Evolutionary conservation across 2,113 vertebrate genomes (phyloP).

Genomic region (Bostrychus sinensis): DNA sequence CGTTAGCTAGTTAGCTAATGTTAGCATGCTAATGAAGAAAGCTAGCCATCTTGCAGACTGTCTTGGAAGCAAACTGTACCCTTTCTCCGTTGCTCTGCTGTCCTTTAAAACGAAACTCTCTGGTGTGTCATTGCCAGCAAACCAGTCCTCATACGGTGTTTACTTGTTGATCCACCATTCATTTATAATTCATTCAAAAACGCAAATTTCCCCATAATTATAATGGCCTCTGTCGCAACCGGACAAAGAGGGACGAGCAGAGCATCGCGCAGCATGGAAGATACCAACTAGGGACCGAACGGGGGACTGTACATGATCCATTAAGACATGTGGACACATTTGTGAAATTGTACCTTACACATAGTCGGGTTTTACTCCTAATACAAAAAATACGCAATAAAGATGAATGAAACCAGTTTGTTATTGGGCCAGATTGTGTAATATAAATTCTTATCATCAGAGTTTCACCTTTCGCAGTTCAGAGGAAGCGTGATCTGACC

Average conservation of each 20-base stretch:
- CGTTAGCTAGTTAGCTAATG: slow-evolving; percentile 67
- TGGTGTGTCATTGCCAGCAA: slow-evolving; percentile 76
- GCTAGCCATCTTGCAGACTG: slow-evolving; percentile 74
- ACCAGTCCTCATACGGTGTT: slow-evolving; percentile 72
- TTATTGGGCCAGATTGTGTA: background rate
- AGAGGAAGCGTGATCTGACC: slow-evolving; percentile 48
- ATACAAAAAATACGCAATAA: background rate
- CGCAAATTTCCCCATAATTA: slow-evolving; percentile 80
- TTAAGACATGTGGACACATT: background rate
- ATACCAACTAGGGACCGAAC: slow-evolving; percentile 47
- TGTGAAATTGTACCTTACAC: too few relatives aligned
- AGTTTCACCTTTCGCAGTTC: slow-evolving; percentile 20
- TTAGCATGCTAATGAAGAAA: slow-evolving; percentile 70
- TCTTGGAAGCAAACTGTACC: slow-evolving; percentile 77
- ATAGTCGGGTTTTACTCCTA: background rate
- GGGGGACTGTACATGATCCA: slow-evolving; percentile 49
- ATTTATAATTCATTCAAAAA: slow-evolving; percentile 81
- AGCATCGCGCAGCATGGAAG: slow-evolving; percentile 63
- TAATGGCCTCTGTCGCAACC: slow-evolving; percentile 78
- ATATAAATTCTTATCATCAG: background rate
- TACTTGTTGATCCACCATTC: slow-evolving; percentile 76
- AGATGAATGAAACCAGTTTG: background rate
- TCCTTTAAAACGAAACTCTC: slow-evolving; percentile 75
- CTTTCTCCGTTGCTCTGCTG: slow-evolving; percentile 76
- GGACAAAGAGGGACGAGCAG: slow-evolving; percentile 84